Evolutionary conservation across 1,140 invertebrate genomes (phyloP).

Genomic region (Steinernema feltiae): DNA sequence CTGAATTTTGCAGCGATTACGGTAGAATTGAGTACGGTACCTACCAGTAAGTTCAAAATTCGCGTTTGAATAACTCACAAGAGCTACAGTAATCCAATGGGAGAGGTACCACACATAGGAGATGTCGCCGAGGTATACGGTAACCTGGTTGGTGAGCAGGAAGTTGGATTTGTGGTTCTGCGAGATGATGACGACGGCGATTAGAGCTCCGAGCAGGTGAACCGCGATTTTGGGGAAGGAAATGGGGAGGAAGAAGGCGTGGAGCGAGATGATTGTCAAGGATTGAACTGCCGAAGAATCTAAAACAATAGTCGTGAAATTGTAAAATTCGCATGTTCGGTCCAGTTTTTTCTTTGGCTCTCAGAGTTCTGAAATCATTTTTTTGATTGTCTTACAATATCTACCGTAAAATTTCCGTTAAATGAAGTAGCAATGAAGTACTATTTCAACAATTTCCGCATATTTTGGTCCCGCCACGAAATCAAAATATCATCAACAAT

Average conservation of each 20-base stretch:
- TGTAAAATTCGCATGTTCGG: no score
- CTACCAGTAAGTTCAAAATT: no score
- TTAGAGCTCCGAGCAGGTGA: not conserved
- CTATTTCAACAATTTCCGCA: not conserved
- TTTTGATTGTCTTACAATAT: no score
- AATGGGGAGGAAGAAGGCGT: conserved; percentile 6
- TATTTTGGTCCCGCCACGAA: not conserved
- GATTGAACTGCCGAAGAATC: no score
- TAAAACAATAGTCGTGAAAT: no score
- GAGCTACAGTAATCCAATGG: conserved; percentile 26
- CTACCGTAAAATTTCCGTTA: no score
- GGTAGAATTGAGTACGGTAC: no score
- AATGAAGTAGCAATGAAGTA: not conserved
- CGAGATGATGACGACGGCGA: not conserved
- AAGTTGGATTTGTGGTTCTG: not conserved
- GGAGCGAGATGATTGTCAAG: not conserved
- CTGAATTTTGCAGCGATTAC: no score
- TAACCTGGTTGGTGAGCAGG: not conserved
- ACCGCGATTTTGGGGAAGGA: not conserved
- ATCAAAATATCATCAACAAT: not conserved
- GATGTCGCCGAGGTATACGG: conserved; percentile 24
- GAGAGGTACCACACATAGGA: conserved; percentile 21
- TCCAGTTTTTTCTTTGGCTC: no score
- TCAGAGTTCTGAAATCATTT: not conserved
- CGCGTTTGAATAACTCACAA: no score